phyloP scores from a whole-genome alignment of 2,888 invertebrate species.

The Myathropa florea region DNA sequence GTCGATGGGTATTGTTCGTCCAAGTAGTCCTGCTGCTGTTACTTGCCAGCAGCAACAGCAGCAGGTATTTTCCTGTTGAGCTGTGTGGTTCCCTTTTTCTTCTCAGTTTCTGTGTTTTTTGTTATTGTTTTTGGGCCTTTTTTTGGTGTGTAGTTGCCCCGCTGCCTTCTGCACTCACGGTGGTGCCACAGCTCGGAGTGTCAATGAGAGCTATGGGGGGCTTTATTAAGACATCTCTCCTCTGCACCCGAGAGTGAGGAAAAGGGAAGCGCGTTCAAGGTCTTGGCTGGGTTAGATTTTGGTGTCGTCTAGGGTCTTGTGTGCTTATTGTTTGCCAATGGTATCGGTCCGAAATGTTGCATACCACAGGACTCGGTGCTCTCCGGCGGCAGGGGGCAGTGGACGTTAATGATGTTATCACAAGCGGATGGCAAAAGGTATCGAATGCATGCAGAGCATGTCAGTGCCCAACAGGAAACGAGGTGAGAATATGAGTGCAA shows the following conservation, averaged over 20 bases:
- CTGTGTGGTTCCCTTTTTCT: neutral
- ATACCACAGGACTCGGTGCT: constrained; percentile 54
- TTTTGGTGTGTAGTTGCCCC: constrained; percentile 3
- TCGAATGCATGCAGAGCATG: constrained; percentile 60
- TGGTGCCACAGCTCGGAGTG: constrained; percentile 16
- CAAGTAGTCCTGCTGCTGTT: constrained; percentile 25
- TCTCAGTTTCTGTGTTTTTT: constrained; percentile 4
- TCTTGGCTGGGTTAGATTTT: constrained; percentile 41
- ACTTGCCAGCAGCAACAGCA: constrained; percentile 2
- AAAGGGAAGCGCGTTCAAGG: constrained; percentile 56
- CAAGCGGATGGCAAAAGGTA: constrained; percentile 48
- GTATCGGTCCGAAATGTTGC: constrained; percentile 41
- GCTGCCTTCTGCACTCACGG: constrained; percentile 16
- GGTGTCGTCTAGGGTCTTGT: constrained; percentile 57
- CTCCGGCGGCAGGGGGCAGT: constrained; percentile 43
- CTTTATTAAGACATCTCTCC: constrained; percentile 65
- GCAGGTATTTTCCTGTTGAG: constrained; percentile 40
- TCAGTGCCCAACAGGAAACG: constrained; percentile 64
- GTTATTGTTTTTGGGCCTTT: constrained; percentile 14
- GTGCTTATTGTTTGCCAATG: constrained; percentile 49
- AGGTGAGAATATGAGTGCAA: constrained; percentile 64
- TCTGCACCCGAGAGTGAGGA: neutral
- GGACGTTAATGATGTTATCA: constrained; percentile 66
- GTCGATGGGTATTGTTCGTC: constrained; percentile 43
- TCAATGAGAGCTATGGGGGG: constrained; percentile 49